Conservation (phyloP, 2,888 invertebrate genomes). For the Phyllotreta cruciferae region DNA sequence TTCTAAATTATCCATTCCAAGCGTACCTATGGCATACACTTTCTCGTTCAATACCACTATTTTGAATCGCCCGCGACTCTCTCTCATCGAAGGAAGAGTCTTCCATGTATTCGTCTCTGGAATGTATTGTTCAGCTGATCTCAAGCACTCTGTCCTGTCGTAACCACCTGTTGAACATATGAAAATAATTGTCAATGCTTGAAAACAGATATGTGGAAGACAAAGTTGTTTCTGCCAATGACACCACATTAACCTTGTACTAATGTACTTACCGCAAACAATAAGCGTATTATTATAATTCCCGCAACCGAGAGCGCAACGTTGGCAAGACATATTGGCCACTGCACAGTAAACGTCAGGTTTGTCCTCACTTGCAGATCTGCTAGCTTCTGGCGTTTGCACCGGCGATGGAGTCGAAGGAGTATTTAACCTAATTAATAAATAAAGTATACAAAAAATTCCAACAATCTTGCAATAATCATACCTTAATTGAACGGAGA, state of each 20-base stretch:
- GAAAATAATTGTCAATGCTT: no score
- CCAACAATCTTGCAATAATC: neutral
- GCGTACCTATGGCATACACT: constrained; percentile 72
- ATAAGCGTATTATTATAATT: constrained; percentile 74
- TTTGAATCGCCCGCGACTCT: constrained; percentile 80
- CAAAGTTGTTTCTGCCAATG: no score
- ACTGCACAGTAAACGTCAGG: constrained; percentile 66
- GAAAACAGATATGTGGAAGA: no score
- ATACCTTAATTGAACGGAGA: constrained; percentile 67
- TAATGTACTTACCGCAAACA: constrained; percentile 71
- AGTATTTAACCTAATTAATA: constrained; percentile 54
- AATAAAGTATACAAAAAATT: constrained; percentile 8
- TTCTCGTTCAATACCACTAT: constrained; percentile 72
- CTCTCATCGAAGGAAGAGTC: constrained; percentile 72
- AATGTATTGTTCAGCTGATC: constrained; percentile 77
- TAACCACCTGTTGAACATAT: constrained; percentile 68
- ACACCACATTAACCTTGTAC: no score
- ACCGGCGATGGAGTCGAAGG: constrained; percentile 60
- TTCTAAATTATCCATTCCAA: neutral
- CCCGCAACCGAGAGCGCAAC: constrained; percentile 80
- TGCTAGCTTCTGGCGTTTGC: constrained; percentile 56
- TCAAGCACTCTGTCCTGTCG: constrained; percentile 83
- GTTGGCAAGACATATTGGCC: constrained; percentile 70
- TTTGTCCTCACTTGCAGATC: constrained; percentile 61
- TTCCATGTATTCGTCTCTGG: constrained; percentile 75